These are phyloP conservation scores for Spondyliosoma cantharus DNA, from an alignment of 2,797 vertebrate genomes.

Conservation along the genomic window DNA sequence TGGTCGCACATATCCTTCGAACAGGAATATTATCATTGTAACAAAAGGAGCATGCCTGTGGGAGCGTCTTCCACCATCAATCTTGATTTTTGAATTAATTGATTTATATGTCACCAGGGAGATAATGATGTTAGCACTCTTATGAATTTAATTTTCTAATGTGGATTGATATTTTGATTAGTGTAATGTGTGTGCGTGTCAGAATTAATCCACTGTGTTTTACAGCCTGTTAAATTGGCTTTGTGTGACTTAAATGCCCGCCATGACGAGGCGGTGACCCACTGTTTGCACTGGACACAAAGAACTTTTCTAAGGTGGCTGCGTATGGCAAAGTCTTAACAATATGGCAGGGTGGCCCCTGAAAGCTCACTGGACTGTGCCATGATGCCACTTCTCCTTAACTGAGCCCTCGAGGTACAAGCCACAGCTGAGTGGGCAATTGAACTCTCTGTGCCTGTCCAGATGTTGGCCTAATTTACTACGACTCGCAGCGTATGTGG, in stretches of 20 bases:
- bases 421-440: constrained; percentile 79
- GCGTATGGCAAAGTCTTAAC: constrained; percentile 45
- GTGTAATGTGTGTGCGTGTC: constrained; percentile 31
- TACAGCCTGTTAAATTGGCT: constrained; percentile 34
- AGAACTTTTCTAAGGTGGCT: constrained; percentile 40
- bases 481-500: constrained; percentile 77
- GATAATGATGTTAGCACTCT: constrained; percentile 19
- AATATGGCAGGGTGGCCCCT: constrained; percentile 49
- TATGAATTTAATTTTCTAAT: constrained; percentile 22
- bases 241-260: constrained; percentile 39
- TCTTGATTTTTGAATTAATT: constrained; percentile 19
- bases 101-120: constrained; percentile 33
- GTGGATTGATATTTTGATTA: constrained; percentile 39
- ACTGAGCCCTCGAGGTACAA: constrained; percentile 69
- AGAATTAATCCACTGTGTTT: constrained; percentile 37
- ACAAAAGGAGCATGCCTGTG: background rate
- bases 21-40: background rate
- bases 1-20: background rate
- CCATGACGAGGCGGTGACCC: constrained; percentile 44
- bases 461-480: constrained; percentile 86
- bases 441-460: constrained; percentile 74
- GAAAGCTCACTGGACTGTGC: constrained; percentile 62
- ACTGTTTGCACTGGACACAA: constrained; percentile 54
- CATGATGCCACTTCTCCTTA: constrained; percentile 63
- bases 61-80: background rate